Conservation (phyloP, 1,140 invertebrate species). For the Propsilocerus akamusi region DNA sequence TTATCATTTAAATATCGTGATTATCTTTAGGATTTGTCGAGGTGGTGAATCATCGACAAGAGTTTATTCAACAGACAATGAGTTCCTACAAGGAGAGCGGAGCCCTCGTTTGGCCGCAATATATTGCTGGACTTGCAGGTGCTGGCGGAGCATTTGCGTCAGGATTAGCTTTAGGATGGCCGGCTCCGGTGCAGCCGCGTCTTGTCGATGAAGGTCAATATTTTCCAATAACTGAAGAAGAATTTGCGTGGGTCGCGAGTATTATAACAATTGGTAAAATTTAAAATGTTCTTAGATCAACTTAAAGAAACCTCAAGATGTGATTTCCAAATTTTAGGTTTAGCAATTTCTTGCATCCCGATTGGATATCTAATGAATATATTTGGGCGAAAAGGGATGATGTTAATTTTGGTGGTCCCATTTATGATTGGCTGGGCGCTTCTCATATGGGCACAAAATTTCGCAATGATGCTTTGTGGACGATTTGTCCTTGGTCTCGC, state of each 20-base stretch:
- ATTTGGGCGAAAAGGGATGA: conserved; percentile 52
- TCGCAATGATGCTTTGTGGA: conserved; percentile 47
- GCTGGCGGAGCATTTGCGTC: conserved; percentile 35
- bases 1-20: too few relatives aligned
- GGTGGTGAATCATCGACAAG: too few relatives aligned
- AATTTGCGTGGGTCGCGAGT: conserved; percentile 46
- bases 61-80: too few relatives aligned
- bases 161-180: conserved; percentile 45
- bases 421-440: conserved; percentile 56
- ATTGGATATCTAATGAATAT: conserved; percentile 53
- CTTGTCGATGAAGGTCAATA: conserved; percentile 21
- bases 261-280: conserved; percentile 39
- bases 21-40: too few relatives aligned
- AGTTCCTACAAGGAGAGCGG: too few relatives aligned
- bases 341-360: conserved; percentile 45
- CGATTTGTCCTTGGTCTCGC: conserved; percentile 55
- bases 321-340: too few relatives aligned
- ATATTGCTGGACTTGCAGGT: conserved; percentile 22
- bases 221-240: conserved; percentile 16
- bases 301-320: too few relatives aligned
- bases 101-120: too few relatives aligned
- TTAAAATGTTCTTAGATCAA: too few relatives aligned
- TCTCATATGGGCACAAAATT: conserved; percentile 43
- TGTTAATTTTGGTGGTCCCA: conserved; percentile 49
- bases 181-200: conserved; percentile 35